These are phyloP conservation scores for Calephelis virginiensis DNA, from an alignment of 1,140 invertebrate genomes.

Conservation along the genomic window DNA sequence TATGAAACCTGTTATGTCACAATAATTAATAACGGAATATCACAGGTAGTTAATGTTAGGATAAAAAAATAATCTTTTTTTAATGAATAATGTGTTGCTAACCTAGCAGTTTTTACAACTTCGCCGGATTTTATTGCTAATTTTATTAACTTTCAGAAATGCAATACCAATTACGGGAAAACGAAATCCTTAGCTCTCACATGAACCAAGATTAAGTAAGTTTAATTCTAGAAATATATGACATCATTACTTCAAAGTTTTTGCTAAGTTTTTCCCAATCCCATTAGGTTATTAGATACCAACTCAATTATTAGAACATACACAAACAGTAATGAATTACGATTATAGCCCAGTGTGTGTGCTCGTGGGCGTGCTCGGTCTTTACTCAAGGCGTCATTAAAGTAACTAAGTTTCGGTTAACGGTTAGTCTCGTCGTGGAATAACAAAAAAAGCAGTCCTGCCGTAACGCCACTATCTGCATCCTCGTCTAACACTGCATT, in stretches of 20 bases:
- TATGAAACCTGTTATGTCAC: too few relatives aligned
- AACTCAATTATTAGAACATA: background rate
- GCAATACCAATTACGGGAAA: too few relatives aligned
- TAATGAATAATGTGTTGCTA: too few relatives aligned
- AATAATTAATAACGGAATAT: too few relatives aligned
- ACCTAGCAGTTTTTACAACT: too few relatives aligned
- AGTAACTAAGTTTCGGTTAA: conserved; percentile 65
- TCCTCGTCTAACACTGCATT: conserved; percentile 52
- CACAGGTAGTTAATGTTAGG: too few relatives aligned
- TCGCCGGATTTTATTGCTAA: too few relatives aligned
- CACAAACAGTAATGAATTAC: conserved; percentile 8
- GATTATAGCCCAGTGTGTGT: background rate
- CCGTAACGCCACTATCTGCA: conserved; percentile 47
- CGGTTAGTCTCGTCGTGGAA: conserved; percentile 60
- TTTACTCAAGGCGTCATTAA: conserved; percentile 53
- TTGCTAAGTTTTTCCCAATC: background rate
- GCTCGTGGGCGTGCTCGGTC: conserved; percentile 30
- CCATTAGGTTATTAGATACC: background rate
- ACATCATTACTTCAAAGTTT: background rate
- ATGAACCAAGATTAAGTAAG: too few relatives aligned
- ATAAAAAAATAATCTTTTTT: too few relatives aligned
- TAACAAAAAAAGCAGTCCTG: conserved; percentile 69
- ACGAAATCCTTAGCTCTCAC: too few relatives aligned
- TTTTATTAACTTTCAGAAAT: too few relatives aligned
- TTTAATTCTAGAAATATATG: too few relatives aligned